Conservation (phyloP, 2,797 vertebrate genomes). For the Emys orbicularis region DNA sequence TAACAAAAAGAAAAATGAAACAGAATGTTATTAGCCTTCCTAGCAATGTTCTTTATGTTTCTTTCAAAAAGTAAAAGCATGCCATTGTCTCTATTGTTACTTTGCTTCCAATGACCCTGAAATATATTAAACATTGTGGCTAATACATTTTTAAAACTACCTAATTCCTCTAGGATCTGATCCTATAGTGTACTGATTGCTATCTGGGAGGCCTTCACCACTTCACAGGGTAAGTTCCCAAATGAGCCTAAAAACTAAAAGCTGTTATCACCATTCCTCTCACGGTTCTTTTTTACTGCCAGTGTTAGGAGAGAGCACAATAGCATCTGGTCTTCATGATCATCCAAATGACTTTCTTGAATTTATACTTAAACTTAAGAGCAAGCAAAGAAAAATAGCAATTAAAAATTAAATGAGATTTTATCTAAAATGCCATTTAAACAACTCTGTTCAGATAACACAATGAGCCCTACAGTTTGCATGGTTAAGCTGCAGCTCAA, state of each 20-base stretch:
- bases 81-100: neutral
- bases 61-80: constrained; percentile 1
- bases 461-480: constrained; percentile 54
- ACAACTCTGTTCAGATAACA: constrained; percentile 34
- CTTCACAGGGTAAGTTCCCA: neutral
- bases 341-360: neutral
- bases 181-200: neutral
- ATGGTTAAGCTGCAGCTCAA: constrained; percentile 52
- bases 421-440: constrained; percentile 57
- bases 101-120: neutral
- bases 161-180: neutral
- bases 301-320: neutral
- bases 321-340: neutral
- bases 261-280: neutral
- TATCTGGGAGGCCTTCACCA: neutral
- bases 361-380: neutral
- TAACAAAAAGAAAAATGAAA: constrained; percentile 32
- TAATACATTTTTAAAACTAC: neutral
- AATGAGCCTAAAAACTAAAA: constrained; percentile 3
- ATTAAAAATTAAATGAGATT: neutral
- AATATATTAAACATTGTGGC: neutral
- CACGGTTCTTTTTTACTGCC: neutral
- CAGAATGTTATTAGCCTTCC: neutral
- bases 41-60: neutral
- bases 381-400: neutral